phyloP scores from a whole-genome alignment of 2,888 invertebrate species.

The Vandiemenella viatica region DNA sequence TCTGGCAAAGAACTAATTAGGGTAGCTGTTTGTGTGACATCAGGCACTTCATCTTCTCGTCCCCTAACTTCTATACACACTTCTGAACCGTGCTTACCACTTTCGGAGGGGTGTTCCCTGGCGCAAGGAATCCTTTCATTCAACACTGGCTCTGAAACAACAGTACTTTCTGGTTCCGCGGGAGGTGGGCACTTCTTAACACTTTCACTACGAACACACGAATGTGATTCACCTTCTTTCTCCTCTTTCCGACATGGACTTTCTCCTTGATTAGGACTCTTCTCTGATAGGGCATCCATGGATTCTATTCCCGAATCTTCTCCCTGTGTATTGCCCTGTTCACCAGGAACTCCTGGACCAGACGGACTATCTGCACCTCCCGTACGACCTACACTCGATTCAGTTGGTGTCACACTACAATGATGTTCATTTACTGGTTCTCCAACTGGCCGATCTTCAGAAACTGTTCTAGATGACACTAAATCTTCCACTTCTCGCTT shows the following conservation, averaged over 20 bases:
- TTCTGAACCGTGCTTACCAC: too few relatives aligned
- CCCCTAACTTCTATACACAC: too few relatives aligned
- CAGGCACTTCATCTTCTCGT: too few relatives aligned
- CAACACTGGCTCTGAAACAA: too few relatives aligned
- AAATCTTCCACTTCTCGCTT: background rate
- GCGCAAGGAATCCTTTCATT: too few relatives aligned
- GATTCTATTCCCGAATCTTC: constrained; percentile 87
- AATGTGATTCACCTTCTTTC: constrained; percentile 18
- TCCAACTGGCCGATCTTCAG: background rate
- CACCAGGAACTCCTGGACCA: constrained; percentile 20
- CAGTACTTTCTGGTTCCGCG: too few relatives aligned
- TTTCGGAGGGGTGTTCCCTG: too few relatives aligned
- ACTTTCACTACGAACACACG: too few relatives aligned
- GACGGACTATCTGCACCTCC: constrained; percentile 14
- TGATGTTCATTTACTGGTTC: too few relatives aligned
- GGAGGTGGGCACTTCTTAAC: too few relatives aligned
- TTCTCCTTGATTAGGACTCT: constrained; percentile 68
- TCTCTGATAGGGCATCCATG: constrained; percentile 86
- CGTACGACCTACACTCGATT: background rate
- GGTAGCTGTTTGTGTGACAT: too few relatives aligned
- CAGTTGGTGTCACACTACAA: background rate
- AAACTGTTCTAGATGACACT: background rate
- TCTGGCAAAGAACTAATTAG: too few relatives aligned
- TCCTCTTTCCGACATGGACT: constrained; percentile 27
- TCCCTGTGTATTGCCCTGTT: constrained; percentile 38